These are phyloP conservation scores for Lithodes maja DNA, from an alignment of 2,888 invertebrate species.

Conservation along the genomic window DNA sequence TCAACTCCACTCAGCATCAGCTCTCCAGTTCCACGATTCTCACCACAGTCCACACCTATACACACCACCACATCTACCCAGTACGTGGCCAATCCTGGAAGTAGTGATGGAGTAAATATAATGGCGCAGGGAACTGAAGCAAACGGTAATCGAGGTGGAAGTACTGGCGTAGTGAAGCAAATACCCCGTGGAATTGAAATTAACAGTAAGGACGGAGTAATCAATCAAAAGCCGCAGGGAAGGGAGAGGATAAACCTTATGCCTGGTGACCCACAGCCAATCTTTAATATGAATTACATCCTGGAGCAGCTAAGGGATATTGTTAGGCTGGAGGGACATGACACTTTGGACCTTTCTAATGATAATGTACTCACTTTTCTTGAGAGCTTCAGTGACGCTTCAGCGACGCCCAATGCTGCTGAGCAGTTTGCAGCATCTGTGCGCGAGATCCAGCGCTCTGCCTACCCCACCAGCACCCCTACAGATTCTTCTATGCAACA, in stretches of 20 bases:
- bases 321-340: conserved; percentile 41
- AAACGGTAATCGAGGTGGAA: too few relatives aligned
- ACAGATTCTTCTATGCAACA: background rate
- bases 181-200: too few relatives aligned
- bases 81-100: background rate
- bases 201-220: too few relatives aligned
- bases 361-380: conserved; percentile 30
- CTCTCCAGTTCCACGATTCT: conserved; percentile 16
- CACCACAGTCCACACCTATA: conserved; percentile 15
- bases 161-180: too few relatives aligned
- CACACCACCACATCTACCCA: background rate
- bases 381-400: conserved; percentile 21
- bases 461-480: conserved; percentile 49
- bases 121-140: background rate
- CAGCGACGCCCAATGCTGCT: background rate
- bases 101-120: background rate
- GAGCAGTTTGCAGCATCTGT: conserved; percentile 21
- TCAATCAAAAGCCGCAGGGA: too few relatives aligned
- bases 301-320: conserved; percentile 44
- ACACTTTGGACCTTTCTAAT: conserved; percentile 8
- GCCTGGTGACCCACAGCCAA: background rate
- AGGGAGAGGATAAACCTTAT: background rate
- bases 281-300: conserved; percentile 31
- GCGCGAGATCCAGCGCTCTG: background rate
- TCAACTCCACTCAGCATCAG: conserved; percentile 52